Evolutionary conservation across 2,888 invertebrate species (phyloP).

Genomic region (Drosophila robusta): DNA sequence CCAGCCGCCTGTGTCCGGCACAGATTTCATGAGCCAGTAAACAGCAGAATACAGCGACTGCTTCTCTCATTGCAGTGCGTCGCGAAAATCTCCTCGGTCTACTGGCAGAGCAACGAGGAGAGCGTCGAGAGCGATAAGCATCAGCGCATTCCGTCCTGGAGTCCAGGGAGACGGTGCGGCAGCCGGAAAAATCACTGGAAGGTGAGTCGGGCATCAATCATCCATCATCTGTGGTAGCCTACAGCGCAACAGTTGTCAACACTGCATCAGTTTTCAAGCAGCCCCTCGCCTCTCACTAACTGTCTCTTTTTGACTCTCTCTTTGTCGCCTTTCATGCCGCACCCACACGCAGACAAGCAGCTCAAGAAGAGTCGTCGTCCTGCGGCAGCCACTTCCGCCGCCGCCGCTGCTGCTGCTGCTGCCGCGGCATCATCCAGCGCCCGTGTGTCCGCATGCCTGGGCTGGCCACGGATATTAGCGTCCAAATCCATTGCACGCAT

Average conservation of each 20-base stretch:
- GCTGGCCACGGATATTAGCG: constrained; percentile 73
- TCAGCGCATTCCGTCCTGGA: constrained; percentile 90
- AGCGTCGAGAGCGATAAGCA: constrained; percentile 92
- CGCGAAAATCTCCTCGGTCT: constrained; percentile 94
- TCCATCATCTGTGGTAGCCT: constrained; percentile 55
- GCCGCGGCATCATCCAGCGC: constrained; percentile 47
- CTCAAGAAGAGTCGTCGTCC: constrained; percentile 75
- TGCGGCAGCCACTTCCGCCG: constrained; percentile 73
- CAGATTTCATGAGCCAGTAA: constrained; percentile 55
- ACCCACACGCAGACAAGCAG: constrained; percentile 68
- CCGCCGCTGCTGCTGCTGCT: constrained; percentile 50
- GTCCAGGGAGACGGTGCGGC: constrained; percentile 90
- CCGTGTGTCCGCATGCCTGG: constrained; percentile 39
- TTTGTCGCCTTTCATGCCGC: background rate
- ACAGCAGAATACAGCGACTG: constrained; percentile 12
- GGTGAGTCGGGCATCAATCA: constrained; percentile 69
- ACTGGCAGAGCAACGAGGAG: constrained; percentile 95
- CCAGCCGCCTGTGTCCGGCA: constrained; percentile 11
- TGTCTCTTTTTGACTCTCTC: background rate
- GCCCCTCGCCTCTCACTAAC: background rate
- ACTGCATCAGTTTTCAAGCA: constrained; percentile 14
- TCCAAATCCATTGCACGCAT: constrained; percentile 75
- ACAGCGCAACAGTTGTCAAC: constrained; percentile 59
- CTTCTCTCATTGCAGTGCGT: constrained; percentile 87
- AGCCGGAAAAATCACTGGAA: constrained; percentile 82